These are phyloP conservation scores for Poeciliopsis turrubarensis DNA, from an alignment of 2,113 vertebrate genomes.

Conservation along the genomic window DNA sequence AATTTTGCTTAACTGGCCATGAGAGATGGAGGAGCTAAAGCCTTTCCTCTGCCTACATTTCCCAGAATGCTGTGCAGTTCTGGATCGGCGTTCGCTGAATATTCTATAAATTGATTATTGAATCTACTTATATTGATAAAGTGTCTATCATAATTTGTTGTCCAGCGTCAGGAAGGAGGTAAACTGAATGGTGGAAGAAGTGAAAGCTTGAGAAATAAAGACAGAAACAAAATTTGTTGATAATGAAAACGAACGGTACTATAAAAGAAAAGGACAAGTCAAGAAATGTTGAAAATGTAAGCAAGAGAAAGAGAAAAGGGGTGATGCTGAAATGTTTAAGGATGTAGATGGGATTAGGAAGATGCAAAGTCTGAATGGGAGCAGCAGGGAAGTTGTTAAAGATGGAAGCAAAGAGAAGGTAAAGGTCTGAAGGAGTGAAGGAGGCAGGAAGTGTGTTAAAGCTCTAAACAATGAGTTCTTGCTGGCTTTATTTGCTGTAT, in stretches of 20 bases:
- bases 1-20: no score
- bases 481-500: conserved; percentile 44
- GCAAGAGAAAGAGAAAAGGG: background rate
- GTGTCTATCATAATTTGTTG: no score
- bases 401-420: conserved; percentile 18
- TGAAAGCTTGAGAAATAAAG: no score
- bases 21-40: no score
- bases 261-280: background rate
- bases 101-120: no score
- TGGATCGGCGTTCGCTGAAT: no score
- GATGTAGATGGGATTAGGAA: background rate
- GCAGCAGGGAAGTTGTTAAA: background rate
- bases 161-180: no score
- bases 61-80: no score
- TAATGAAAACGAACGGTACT: background rate
- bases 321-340: background rate
- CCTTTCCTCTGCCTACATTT: no score
- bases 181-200: no score
- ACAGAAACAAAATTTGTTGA: background rate
- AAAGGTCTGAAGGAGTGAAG: conserved; percentile 26
- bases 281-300: background rate
- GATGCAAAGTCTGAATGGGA: background rate
- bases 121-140: no score
- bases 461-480: conserved; percentile 53
- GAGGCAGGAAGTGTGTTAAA: conserved; percentile 61